Conservation (phyloP, 1,140 invertebrate species). For the Sitobion miscanthi region DNA sequence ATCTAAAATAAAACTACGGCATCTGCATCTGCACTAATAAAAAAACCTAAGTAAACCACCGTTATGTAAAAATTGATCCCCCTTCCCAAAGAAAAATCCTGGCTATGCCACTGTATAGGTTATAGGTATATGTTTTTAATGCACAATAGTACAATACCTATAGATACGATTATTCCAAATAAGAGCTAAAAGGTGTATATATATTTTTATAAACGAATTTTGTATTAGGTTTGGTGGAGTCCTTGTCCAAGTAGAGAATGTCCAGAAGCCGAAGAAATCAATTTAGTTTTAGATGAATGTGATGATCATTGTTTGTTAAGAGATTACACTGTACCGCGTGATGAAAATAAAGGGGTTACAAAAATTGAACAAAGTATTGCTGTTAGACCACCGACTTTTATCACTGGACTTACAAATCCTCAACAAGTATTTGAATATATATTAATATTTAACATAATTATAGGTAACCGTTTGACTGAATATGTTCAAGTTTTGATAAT, state of each 20-base stretch:
- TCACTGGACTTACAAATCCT: slow-evolving; percentile 23
- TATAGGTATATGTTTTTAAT: neutral
- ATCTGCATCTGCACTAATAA: too few species aligned
- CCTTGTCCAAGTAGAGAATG: slow-evolving; percentile 77
- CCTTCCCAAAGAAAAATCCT: too few species aligned
- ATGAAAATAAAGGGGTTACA: slow-evolving; percentile 46
- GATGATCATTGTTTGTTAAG: slow-evolving; percentile 72
- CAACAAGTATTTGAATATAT: neutral
- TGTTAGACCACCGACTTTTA: slow-evolving; percentile 60
- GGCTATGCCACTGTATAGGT: too few species aligned
- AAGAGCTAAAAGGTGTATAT: neutral
- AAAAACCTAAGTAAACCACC: too few species aligned
- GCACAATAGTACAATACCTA: slow-evolving; percentile 14
- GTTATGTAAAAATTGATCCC: too few species aligned
- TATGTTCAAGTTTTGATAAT: neutral
- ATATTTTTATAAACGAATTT: neutral
- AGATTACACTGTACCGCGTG: slow-evolving; percentile 38
- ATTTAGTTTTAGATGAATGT: slow-evolving; percentile 73
- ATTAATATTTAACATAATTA: neutral
- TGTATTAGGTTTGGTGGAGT: slow-evolving; percentile 75
- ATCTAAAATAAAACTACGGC: too few species aligned
- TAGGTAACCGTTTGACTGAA: neutral
- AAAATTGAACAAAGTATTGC: slow-evolving; percentile 61
- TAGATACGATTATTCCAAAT: neutral
- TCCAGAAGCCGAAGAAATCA: slow-evolving; percentile 74